Evolutionary conservation across 2,797 vertebrate species (phyloP).

Genomic region (Acanthiza pusilla): DNA sequence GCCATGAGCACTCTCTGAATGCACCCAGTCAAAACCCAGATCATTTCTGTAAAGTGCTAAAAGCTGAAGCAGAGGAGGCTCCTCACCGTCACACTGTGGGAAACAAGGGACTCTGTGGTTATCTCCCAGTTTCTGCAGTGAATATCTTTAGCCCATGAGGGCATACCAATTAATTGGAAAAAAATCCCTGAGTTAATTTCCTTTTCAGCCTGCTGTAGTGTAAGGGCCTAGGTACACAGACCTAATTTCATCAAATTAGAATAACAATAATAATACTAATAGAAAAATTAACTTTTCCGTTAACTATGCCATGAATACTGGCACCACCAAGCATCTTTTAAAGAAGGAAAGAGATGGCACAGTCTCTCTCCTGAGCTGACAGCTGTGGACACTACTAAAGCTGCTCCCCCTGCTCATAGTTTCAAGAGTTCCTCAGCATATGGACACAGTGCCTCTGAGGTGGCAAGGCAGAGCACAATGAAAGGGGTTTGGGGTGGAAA

Average conservation of each 20-base stretch:
- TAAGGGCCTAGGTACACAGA: conserved; percentile 46
- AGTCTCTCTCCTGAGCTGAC: not conserved
- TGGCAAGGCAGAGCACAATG: not conserved
- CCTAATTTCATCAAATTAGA: conserved; percentile 68
- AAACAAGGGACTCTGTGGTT: conserved; percentile 20
- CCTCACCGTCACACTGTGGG: not conserved
- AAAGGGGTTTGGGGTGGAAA: not conserved
- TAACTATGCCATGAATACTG: not conserved
- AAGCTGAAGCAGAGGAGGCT: conserved; percentile 31
- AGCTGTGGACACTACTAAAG: not conserved
- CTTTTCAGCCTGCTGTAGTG: conserved; percentile 50
- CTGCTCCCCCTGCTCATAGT: not conserved
- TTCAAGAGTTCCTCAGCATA: not conserved
- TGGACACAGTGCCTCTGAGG: not conserved
- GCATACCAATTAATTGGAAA: conserved; percentile 72
- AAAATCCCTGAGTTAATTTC: conserved; percentile 70
- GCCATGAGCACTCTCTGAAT: not conserved
- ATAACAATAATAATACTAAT: not conserved
- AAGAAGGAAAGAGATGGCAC: not conserved
- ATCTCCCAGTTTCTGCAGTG: conserved; percentile 54
- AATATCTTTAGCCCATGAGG: conserved; percentile 53
- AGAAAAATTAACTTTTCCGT: not conserved
- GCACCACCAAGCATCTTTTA: not conserved
- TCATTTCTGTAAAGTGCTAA: not conserved
- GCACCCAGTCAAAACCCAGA: not conserved